Evolutionary conservation across 2,888 invertebrate species (phyloP), one percentile per base, ranked within the genome.

Genomic region (Aphodius sticticus): DNA sequence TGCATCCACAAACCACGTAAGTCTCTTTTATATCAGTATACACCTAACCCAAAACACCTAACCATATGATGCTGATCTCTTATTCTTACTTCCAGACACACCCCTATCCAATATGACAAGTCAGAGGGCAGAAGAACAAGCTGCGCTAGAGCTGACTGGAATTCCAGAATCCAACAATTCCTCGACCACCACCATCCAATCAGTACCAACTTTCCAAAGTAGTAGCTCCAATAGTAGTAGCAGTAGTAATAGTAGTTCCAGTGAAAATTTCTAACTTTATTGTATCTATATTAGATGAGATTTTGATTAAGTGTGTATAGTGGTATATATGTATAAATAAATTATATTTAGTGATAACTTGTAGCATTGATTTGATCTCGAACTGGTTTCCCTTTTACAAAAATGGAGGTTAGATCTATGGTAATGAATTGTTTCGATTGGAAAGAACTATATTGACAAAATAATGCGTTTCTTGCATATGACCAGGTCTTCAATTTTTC

Each of bases 1-100:
- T 97, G 97, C 86, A 91, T 92, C 74, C 92, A 95, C 3, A 96
- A 96, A 89, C 95, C 96, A 85, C 94, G 95, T 93, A 77, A 81
- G 81, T 80, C 16, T 36, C 6, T 12, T 69, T 16, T 78, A 12
- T 70, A 74, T 74, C 16, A n/a, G n/a, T 70, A 70, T 1, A 70
- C 69, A 26, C 15, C 74, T 74, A 74, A 74, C 37, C 36, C 35
- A 74, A 53, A 53, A 53, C 2, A 26, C 26, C 26, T 26, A 26
- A 26, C 7, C 53, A 1, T 53, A 53, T 53, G 12, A 74, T 78
- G 69, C 76, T 69, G 38, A 36, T 78, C 69, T 78, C 14, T 74
- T 26, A 26, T 69, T 69, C 69, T 69, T 81, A 76, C 78, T 81
- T 81, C 77, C 77, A 79, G 81, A 81, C 81, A 74, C 77, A 74